Evolutionary conservation across 1,140 invertebrate genomes (phyloP), one percentile per base, ranked within the genome.

Genomic region (Cataglyphis hispanica): DNA sequence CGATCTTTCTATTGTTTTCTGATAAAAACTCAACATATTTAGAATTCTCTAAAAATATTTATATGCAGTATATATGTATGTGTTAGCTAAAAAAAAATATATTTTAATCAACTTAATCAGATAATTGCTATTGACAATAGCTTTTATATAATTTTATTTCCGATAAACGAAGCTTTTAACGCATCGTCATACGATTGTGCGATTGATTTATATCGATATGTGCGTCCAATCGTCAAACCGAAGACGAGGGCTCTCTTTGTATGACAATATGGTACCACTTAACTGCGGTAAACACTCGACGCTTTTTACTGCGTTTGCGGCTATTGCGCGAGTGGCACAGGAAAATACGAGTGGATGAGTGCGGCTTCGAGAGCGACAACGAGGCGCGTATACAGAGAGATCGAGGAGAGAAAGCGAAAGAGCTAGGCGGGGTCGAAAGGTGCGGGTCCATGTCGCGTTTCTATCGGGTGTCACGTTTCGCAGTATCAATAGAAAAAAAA

Each of bases 201-300:
- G 13, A 50, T 50, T 50, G 46, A 50, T 72, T 75, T 74, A 46
- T 40, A 46, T 74, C 56, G 37, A 83, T 56, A 74, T 50, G 66
- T 50, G 25, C 31, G 40, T 43, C 64, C 75, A 85, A 88, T 89
- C 63, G 63, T 83, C 46, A 19, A 27, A 40, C 31, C 83, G 84
- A 89, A 88, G 87, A 70, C 87, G 84, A 89, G 84, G 56, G 86
- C 75, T 76, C 87, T 84, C 86, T 78, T 75, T 85, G 84, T 74
- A 84, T 86, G 90, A 92, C 91, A 93, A 92, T 93, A 93, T 91
- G 90, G 91, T 91, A 90, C 87, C 91, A 92, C 91, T 92, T 91
- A 88, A 89, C 90, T 80, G 85, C 88, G 90, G 90, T 88, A 93
- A 93, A 93, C 91, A 93, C 93, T 92, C 87, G 90, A 92, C 90